A percentile compares a stretch with the other conserved stretches of the same genome.
Conservation (phyloP, 2,797 vertebrate species). For the Pogonophryne albipinna region DNA sequence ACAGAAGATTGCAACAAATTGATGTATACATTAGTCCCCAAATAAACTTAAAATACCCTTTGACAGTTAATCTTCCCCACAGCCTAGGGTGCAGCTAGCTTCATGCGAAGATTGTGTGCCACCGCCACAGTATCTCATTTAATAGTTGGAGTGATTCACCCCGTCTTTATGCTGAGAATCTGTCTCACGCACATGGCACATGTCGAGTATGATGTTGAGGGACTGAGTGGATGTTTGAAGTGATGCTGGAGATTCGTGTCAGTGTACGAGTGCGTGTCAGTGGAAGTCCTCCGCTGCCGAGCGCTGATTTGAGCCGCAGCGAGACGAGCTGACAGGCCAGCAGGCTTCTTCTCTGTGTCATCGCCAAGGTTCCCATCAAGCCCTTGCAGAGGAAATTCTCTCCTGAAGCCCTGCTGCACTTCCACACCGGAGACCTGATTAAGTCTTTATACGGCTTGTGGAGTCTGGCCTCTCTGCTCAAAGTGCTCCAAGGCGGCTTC, state of each 20-base stretch:
- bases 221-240: constrained; percentile 63
- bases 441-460: constrained; percentile 72
- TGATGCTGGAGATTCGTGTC: constrained; percentile 69
- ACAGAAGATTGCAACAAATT: not conserved
- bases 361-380: constrained; percentile 68
- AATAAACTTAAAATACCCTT: not conserved
- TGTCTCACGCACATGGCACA: constrained; percentile 36
- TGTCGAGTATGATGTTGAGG: constrained; percentile 62
- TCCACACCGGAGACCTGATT: constrained; percentile 68
- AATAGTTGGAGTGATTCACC: constrained; percentile 42
- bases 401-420: constrained; percentile 44
- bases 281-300: constrained; percentile 59
- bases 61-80: not conserved
- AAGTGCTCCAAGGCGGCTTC: constrained; percentile 68
- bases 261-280: constrained; percentile 65
- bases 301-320: constrained; percentile 66
- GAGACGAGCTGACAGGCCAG: constrained; percentile 71
- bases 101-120: constrained; percentile 31
- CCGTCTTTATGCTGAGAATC: constrained; percentile 26
- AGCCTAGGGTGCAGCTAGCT: constrained; percentile 13
- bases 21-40: not conserved
- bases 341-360: constrained; percentile 74
- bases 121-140: constrained; percentile 19
- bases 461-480: constrained; percentile 46
- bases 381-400: constrained; percentile 63